These are phyloP conservation scores for Mimachlamys varia DNA, from an alignment of 2,888 invertebrate genomes.

Conservation along the genomic window DNA sequence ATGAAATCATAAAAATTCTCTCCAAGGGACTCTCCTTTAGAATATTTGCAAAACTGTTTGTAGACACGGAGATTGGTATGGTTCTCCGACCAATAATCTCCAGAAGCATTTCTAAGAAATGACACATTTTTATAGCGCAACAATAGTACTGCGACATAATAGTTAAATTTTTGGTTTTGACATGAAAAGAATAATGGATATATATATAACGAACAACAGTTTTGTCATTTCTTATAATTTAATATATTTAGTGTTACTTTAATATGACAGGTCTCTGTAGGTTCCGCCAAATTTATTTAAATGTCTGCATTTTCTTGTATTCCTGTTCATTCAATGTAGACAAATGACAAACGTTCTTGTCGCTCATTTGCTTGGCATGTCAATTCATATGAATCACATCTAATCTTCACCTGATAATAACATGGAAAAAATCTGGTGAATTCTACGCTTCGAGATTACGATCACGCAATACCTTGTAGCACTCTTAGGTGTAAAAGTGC, in stretches of 20 bases:
- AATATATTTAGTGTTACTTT: neutral
- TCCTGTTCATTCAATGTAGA: too few species aligned
- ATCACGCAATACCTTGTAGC: neutral
- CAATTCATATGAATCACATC: neutral
- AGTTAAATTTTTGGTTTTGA: neutral
- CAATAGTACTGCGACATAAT: neutral
- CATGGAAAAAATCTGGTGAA: neutral
- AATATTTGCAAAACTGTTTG: neutral
- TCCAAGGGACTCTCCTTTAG: neutral
- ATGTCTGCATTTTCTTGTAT: neutral
- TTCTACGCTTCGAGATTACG: neutral
- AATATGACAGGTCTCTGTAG: neutral
- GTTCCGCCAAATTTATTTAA: neutral
- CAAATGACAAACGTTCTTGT: neutral
- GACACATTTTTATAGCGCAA: neutral
- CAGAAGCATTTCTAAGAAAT: neutral
- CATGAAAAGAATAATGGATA: neutral
- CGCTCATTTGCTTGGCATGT: neutral
- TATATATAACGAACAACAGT: neutral
- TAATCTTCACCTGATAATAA: neutral
- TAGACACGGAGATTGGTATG: neutral
- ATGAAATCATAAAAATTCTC: conserved; percentile 10
- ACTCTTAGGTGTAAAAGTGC: neutral
- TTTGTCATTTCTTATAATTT: neutral
- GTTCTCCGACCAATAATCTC: conserved; percentile 4